Percentiles rank a stretch among this genome's conserved stretches.
Evolutionary conservation across 2,113 vertebrate genomes (phyloP).

Genomic region (Antidorcas marsupialis): DNA sequence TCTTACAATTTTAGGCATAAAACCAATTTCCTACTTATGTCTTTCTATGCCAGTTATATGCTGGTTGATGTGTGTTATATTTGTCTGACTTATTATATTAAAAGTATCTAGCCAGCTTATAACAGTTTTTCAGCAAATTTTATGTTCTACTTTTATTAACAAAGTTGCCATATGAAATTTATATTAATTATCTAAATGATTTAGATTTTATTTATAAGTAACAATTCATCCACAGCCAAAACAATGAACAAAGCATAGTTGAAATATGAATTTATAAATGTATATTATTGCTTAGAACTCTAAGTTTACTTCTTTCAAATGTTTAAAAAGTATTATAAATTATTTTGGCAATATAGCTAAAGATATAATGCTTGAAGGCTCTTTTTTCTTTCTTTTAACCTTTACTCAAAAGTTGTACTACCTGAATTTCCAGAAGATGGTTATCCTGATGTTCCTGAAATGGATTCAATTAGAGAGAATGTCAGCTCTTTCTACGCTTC

Average conservation of each 20-base stretch:
- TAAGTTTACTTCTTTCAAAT: constrained; percentile 8
- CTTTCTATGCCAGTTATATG: not conserved
- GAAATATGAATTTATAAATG: constrained; percentile 21
- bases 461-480: constrained; percentile 79
- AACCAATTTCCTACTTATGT: not conserved
- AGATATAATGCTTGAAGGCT: not conserved
- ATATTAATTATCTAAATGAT: not conserved
- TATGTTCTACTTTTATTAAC: not conserved
- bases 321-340: not conserved
- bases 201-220: not conserved
- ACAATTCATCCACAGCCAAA: not conserved
- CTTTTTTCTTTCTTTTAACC: constrained; percentile 23
- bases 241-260: not conserved
- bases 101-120: not conserved
- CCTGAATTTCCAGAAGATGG: constrained; percentile 79
- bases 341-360: not conserved
- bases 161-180: not conserved
- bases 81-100: not conserved
- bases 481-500: constrained; percentile 74
- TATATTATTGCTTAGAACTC: not conserved
- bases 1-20: not conserved
- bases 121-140: constrained; percentile 28
- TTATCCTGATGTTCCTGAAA: constrained; percentile 88
- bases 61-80: not conserved
- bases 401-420: constrained; percentile 74